Evolutionary conservation across 1,140 invertebrate species (phyloP), one percentile per base, ranked within the genome.

Genomic region (Mamestra configurata): DNA sequence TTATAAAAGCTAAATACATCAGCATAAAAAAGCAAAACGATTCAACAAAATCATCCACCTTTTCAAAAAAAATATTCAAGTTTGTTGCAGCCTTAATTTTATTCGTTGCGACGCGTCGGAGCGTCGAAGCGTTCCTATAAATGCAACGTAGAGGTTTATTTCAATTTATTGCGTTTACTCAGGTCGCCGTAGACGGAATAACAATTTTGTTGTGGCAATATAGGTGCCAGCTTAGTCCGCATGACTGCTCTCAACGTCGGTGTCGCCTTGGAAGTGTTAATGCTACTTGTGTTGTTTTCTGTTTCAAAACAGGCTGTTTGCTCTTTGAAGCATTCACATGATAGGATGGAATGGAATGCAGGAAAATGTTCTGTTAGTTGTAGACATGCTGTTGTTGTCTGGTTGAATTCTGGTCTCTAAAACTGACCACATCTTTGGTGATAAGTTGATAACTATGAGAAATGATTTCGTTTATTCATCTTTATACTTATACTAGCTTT

Each of bases 81-180:
- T 77, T 55, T 46, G 15, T 55, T 13, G 35, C 55, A 59, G 43
- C 20, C 53, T 76, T 51, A 15, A 49, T 61, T 79, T 79, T 79
- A 79, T 79, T 71, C 77, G 22, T n/a, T 24, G 49, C 27, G 46
- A 53, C 57, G 49, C 76, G 49, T 40, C 24, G 66, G 7, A 20
- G 53, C 55, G 68, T 61, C 55, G 53, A 11, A 24, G 20, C 49
- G 64, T 70, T 49, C 68, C 24, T 31, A 27, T 37, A 64, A 72
- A 79, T 72, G 77, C 77, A 77, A 53, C 46, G 43, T 51, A 37
- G 13, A 61, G 77, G 51, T 79, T 79, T 79, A 72, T 79, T 79
- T 72, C 68, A 72, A 79, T 79, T 79, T 79, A 79, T 79, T 79
- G 55, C 68, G 24, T 72, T 79, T 79, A 49, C 77, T 7, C 35